phyloP scores from a whole-genome alignment of 2,888 invertebrate genomes.

The Caenorhabditis uteleia region DNA sequence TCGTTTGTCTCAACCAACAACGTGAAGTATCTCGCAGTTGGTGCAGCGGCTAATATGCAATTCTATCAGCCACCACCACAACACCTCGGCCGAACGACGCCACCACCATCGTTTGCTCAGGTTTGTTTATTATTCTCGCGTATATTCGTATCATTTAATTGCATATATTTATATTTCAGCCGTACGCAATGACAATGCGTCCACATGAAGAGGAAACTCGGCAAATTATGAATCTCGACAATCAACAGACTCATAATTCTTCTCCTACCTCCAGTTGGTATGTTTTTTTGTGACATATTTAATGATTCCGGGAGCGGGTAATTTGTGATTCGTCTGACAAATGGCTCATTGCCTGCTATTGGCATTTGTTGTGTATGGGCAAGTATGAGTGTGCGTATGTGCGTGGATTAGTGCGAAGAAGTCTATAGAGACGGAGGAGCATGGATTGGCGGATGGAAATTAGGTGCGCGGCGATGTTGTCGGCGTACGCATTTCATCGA shows the following conservation, averaged over 20 bases:
- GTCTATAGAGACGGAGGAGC: conserved; percentile 6
- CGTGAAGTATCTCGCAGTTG: too few relatives aligned
- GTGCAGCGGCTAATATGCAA: conserved; percentile 24
- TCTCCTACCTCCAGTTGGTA: conserved; percentile 39
- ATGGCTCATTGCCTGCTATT: neutral
- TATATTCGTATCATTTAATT: neutral
- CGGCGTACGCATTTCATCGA: neutral
- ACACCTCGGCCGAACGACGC: conserved; percentile 26
- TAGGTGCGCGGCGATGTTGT: conserved; percentile 5
- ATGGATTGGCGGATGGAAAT: conserved; percentile 17
- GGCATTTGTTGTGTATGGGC: neutral
- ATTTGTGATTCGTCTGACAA: neutral
- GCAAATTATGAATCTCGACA: conserved; percentile 36
- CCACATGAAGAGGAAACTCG: conserved; percentile 39
- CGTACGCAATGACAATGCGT: conserved; percentile 31
- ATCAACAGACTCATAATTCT: conserved; percentile 32
- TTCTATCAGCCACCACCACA: conserved; percentile 35
- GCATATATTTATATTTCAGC: conserved; percentile 13
- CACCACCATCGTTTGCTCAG: conserved; percentile 23
- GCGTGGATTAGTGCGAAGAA: neutral
- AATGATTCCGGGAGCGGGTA: neutral
- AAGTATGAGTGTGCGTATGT: neutral
- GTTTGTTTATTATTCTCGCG: neutral
- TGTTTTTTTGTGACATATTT: conserved; percentile 3
- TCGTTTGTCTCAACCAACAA: conserved; percentile 9